phyloP scores from a whole-genome alignment of 1,140 invertebrate species.

The Tribolium madens region DNA sequence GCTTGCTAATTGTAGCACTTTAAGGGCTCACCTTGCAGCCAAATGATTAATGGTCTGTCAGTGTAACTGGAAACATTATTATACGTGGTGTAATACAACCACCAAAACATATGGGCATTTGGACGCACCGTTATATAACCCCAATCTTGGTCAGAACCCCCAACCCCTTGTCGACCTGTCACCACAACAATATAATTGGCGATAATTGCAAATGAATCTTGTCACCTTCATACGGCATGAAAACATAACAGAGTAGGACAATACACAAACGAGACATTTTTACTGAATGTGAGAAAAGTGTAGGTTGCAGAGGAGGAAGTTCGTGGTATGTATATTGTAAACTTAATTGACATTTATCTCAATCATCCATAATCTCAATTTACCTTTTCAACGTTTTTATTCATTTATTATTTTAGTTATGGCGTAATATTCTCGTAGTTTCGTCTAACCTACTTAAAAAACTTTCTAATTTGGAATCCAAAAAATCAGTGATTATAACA shows the following conservation, averaged over 20 bases:
- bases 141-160: slow-evolving; percentile 74
- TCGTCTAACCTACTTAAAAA: no score
- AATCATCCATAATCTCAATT: no score
- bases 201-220: background rate
- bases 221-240: background rate
- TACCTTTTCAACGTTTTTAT: background rate
- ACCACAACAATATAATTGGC: slow-evolving; percentile 1
- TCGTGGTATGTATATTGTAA: background rate
- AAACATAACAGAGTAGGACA: background rate
- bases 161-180: slow-evolving; percentile 64
- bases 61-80: slow-evolving; percentile 68
- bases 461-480: no score
- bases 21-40: slow-evolving; percentile 75
- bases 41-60: slow-evolving; percentile 78
- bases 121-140: slow-evolving; percentile 75
- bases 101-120: slow-evolving; percentile 84
- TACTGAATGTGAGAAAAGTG: background rate
- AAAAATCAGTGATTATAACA: no score
- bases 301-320: background rate
- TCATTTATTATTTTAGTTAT: background rate
- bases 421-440: background rate
- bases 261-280: background rate
- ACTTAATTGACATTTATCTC: background rate
- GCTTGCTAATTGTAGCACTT: slow-evolving; percentile 4
- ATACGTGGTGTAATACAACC: slow-evolving; percentile 79